These are phyloP conservation scores for Euschistus heros DNA, from an alignment of 1,140 invertebrate genomes.

Conservation along the genomic window DNA sequence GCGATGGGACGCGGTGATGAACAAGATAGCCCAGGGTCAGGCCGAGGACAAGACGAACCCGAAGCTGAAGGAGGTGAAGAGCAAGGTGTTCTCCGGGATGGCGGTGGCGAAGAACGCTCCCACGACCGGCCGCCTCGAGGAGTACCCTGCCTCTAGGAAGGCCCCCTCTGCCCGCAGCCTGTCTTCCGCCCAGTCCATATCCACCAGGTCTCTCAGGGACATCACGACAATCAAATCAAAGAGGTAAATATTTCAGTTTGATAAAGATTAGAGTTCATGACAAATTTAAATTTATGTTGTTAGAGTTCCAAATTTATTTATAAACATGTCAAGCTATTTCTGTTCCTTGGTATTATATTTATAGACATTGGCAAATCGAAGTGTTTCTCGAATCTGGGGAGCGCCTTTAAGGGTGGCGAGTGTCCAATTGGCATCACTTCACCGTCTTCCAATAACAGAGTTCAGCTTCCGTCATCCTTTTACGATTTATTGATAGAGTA, in stretches of 20 bases:
- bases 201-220: slow-evolving; percentile 30
- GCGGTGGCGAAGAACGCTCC: slow-evolving; percentile 7
- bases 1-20: slow-evolving; percentile 70
- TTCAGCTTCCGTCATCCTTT: too few relatives aligned
- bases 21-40: slow-evolving; percentile 64
- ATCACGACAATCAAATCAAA: slow-evolving; percentile 28
- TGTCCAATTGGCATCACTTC: too few relatives aligned
- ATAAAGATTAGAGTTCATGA: too few relatives aligned
- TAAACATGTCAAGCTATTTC: too few relatives aligned
- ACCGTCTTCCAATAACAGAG: too few relatives aligned
- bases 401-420: too few relatives aligned
- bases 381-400: too few relatives aligned
- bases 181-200: slow-evolving; percentile 27
- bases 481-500: too few relatives aligned
- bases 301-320: too few relatives aligned
- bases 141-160: slow-evolving; percentile 10
- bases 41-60: slow-evolving; percentile 50
- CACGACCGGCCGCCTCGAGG: background rate
- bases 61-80: slow-evolving; percentile 65
- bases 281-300: too few relatives aligned
- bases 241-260: slow-evolving; percentile 26
- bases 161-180: slow-evolving; percentile 21
- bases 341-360: too few relatives aligned
- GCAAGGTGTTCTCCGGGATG: slow-evolving; percentile 46
- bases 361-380: too few relatives aligned